Evolutionary conservation across 2,797 vertebrate species (phyloP).

Genomic region (Hylomyscus alleni): DNA sequence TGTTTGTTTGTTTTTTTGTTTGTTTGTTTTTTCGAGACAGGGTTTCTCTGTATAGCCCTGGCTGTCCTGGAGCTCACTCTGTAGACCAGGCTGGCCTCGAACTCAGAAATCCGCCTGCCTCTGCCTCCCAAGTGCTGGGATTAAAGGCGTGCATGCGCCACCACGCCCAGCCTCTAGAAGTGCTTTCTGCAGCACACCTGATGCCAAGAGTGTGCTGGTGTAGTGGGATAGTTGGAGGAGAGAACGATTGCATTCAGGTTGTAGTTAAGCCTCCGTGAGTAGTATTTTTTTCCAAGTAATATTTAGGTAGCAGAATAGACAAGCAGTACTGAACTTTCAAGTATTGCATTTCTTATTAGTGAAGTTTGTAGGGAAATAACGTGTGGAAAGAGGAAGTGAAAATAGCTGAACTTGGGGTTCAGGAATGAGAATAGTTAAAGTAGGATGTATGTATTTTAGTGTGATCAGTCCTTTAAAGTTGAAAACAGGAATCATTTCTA

Average conservation of each 20-base stretch:
- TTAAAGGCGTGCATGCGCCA: too few species aligned
- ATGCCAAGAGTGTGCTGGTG: neutral
- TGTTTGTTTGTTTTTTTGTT: too few species aligned
- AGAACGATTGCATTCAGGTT: constrained; percentile 42
- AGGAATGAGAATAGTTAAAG: neutral
- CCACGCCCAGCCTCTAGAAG: too few species aligned
- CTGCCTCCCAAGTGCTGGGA: too few species aligned
- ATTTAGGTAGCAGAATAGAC: neutral
- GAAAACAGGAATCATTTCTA: constrained; percentile 26
- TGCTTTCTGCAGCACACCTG: neutral
- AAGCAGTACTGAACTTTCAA: constrained; percentile 11
- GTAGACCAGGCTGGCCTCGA: too few species aligned
- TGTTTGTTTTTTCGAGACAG: too few species aligned
- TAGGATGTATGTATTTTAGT: neutral
- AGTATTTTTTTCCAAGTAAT: constrained; percentile 43
- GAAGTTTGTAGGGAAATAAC: constrained; percentile 49
- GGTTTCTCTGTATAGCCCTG: too few species aligned
- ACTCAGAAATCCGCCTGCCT: too few species aligned
- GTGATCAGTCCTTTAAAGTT: constrained; percentile 9
- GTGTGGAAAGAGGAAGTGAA: neutral
- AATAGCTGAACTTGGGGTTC: neutral
- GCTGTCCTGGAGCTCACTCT: too few species aligned
- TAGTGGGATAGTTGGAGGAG: neutral
- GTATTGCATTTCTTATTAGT: neutral
- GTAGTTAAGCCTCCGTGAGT: constrained; percentile 59